A percentile compares a stretch with the other conserved stretches of the same genome.
phyloP scores from a whole-genome alignment of 2,113 vertebrate species.

The Riparia riparia region DNA sequence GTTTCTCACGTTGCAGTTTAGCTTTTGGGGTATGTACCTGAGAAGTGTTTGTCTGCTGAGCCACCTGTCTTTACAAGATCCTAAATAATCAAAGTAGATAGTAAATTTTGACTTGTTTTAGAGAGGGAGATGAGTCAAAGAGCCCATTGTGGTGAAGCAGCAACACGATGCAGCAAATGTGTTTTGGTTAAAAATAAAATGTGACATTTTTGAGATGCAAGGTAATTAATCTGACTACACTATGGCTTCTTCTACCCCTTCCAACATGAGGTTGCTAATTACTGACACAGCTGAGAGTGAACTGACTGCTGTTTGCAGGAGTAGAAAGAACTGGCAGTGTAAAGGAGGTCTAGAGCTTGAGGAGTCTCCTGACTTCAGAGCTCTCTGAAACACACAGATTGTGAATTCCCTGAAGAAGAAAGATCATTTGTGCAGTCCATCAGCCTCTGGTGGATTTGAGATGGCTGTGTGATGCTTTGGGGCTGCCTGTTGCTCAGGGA shows the following conservation, averaged over 20 bases:
- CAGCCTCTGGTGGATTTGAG: background rate
- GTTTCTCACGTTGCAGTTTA: background rate
- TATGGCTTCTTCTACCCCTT: background rate
- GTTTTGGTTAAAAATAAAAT: background rate
- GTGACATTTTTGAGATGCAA: background rate
- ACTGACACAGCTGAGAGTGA: background rate
- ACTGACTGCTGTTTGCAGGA: background rate
- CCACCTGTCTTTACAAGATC: background rate
- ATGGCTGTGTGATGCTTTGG: fast-evolving
- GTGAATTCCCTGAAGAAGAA: background rate
- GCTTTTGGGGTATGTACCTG: background rate
- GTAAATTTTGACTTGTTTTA: background rate
- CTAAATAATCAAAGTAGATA: background rate
- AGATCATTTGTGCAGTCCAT: background rate
- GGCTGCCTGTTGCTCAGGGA: background rate
- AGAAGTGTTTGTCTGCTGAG: background rate
- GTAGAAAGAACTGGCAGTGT: background rate
- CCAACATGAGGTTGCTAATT: background rate
- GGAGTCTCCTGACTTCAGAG: background rate
- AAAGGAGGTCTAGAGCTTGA: background rate
- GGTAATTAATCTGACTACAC: background rate
- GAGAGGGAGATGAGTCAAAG: background rate
- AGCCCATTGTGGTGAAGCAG: background rate
- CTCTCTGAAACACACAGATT: background rate
- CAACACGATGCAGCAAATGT: background rate